A percentile compares a stretch with the other conserved stretches of the same genome.
phyloP scores from a whole-genome alignment of 2,113 vertebrate species.

The Eonycteris spelaea region DNA sequence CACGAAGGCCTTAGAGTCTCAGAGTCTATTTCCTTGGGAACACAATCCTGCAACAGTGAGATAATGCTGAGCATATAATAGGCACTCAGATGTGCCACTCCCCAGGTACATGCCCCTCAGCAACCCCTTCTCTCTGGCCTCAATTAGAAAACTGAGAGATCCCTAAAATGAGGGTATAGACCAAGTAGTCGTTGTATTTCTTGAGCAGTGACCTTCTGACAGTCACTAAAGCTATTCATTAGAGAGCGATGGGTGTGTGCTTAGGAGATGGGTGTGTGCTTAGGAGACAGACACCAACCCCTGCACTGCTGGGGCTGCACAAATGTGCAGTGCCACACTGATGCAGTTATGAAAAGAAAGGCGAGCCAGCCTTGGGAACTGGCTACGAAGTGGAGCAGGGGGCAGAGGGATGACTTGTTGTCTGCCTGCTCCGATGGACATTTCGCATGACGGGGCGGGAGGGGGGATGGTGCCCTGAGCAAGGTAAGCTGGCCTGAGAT shows the following conservation, averaged over 20 bases:
- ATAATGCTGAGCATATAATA: background rate
- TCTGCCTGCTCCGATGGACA: background rate
- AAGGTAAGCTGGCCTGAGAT: background rate
- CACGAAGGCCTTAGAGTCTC: background rate
- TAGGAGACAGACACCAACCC: background rate
- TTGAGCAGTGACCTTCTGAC: background rate
- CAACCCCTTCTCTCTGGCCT: background rate
- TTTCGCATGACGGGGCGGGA: background rate
- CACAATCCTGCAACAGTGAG: background rate
- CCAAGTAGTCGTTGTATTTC: background rate
- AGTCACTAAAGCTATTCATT: background rate
- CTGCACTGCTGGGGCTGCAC: background rate
- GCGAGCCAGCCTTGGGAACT: background rate
- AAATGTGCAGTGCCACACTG: rapidly evolving
- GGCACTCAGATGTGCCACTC: background rate
- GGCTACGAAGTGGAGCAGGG: background rate
- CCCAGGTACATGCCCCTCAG: background rate
- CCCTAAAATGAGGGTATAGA: background rate
- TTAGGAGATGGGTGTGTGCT: rapidly evolving
- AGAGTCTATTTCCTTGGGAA: background rate
- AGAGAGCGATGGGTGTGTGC: rapidly evolving
- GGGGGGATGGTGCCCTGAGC: background rate
- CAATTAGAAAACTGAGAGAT: background rate
- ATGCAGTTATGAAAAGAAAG: background rate
- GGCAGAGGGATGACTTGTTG: background rate